Evolutionary conservation across 2,113 vertebrate genomes (phyloP).

Genomic region (Nestor notabilis): DNA sequence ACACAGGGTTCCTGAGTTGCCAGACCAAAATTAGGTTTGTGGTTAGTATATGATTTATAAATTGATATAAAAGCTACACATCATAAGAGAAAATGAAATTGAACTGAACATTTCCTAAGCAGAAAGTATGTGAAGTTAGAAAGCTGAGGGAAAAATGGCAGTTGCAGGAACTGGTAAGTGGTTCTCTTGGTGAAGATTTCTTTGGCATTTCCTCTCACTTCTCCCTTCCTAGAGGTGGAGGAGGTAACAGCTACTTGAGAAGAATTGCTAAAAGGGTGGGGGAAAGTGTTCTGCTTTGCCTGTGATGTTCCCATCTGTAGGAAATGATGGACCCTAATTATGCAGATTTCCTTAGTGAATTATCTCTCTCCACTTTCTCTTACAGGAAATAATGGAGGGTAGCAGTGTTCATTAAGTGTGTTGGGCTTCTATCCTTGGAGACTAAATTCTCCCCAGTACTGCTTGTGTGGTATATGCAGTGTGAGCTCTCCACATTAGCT

Average conservation of each 20-base stretch:
- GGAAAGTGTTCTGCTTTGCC: conserved; percentile 3
- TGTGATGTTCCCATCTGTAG: conserved; percentile 44
- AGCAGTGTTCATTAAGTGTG: conserved; percentile 44
- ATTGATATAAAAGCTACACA: not conserved
- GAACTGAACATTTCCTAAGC: not conserved
- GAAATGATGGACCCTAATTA: conserved; percentile 63
- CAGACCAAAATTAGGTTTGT: not conserved
- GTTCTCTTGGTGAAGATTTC: not conserved
- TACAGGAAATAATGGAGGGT: conserved; percentile 45
- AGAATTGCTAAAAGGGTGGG: conserved; percentile 22
- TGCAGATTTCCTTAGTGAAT: conserved; percentile 56
- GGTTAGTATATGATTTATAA: not conserved
- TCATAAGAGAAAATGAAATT: not conserved
- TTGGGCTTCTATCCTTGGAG: conserved; percentile 16
- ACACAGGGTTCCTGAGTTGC: not conserved
- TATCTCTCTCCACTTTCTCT: conserved; percentile 26
- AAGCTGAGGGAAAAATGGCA: not conserved
- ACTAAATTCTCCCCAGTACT: not conserved
- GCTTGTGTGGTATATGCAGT: not conserved
- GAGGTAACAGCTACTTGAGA: conserved; percentile 36
- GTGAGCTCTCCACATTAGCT: not conserved
- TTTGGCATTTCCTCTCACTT: not conserved
- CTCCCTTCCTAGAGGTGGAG: not conserved
- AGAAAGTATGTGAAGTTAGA: not conserved
- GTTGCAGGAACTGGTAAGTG: not conserved